Conservation (phyloP, 2,888 invertebrate species). For the Cistogaster globosa region DNA sequence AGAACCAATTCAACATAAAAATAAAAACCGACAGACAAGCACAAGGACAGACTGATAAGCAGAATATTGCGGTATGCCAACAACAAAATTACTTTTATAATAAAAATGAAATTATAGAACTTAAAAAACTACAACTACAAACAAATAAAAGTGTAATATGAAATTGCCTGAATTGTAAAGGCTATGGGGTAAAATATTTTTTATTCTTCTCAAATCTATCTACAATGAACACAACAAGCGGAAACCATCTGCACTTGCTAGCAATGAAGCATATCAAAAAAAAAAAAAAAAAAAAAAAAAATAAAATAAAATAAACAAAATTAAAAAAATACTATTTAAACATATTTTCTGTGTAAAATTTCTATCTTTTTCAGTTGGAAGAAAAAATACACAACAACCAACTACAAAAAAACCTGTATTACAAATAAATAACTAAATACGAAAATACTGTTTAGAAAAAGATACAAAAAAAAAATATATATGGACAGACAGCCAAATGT, state of each 20-base stretch:
- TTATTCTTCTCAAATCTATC: constrained; percentile 50
- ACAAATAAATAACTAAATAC: constrained; percentile 64
- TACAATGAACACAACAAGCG: constrained; percentile 57
- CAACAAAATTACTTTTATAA: constrained; percentile 19
- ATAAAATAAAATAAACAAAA: too few relatives aligned
- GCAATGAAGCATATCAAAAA: constrained; percentile 65
- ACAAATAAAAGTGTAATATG: constrained; percentile 61
- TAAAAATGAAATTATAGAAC: constrained; percentile 69
- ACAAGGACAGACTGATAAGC: constrained; percentile 15
- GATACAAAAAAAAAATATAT: background rate
- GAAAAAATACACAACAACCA: constrained; percentile 15
- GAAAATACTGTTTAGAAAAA: constrained; percentile 38
- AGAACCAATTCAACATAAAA: background rate
- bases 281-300: background rate
- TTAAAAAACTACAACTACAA: constrained; percentile 53
- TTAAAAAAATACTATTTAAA: constrained; percentile 24
- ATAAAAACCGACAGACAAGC: background rate
- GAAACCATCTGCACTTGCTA: constrained; percentile 71
- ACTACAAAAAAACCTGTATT: constrained; percentile 67
- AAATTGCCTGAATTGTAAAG: constrained; percentile 56
- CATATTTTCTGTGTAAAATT: constrained; percentile 52
- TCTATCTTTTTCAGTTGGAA: constrained; percentile 55
- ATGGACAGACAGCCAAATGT: constrained; percentile 27
- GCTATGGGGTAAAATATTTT: constrained; percentile 23
- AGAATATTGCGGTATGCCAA: constrained; percentile 49